Base-by-base conservation (phyloP, 2,113 vertebrate species). In the Stictonetta naevosa region DNA sequence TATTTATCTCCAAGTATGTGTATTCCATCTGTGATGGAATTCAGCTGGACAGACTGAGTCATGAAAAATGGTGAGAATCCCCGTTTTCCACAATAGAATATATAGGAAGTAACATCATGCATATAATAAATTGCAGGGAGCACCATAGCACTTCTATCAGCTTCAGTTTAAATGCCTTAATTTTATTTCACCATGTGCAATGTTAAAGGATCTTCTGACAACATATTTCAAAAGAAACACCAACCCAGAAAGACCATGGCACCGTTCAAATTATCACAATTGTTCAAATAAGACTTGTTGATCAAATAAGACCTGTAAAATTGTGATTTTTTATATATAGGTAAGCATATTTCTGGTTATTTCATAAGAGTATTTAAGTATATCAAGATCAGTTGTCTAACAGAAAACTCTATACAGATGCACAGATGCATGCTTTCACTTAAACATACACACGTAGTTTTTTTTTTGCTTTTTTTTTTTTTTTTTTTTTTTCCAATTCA, bases 361-460 rank as follows among this genome's bases (percentile, higher is more conserved):
- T 64, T 78, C 1, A 0, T 44, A 84, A 71, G 16, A 68, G 4
- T 29, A 55, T 13, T 23, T 21, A 40, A 1, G 3, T 53, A 40
- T 56, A 29, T 21, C 2, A 2, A 84, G 13, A 38, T 69, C 10
- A 74, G 7, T 20, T 55, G 6, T 36, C n/a, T 53, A 53, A 66
- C 3, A 3, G 4, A 15, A 79, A 64, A 59, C 0, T 58, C 50
- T 53, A 50, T 1, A 1, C 20, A 53, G 15, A n/a, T 69, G 3
- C 9, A 1, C 20, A 53, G 15, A n/a, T 69, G 3, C 9, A 36
- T 36, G 83, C 50, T 77, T 67, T 25, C 28, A 80, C 18, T 83
- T 52, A 75, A 55, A 75, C 5, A 17, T 7, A 52, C 0, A 0
- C 2, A 16, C 21, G 6, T 3, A 36, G 2, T 20, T 67, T 94